Evolutionary conservation across 2,888 invertebrate genomes (phyloP), one percentile per base, ranked within the genome.

Genomic region (Lasioglossum calceatum): DNA sequence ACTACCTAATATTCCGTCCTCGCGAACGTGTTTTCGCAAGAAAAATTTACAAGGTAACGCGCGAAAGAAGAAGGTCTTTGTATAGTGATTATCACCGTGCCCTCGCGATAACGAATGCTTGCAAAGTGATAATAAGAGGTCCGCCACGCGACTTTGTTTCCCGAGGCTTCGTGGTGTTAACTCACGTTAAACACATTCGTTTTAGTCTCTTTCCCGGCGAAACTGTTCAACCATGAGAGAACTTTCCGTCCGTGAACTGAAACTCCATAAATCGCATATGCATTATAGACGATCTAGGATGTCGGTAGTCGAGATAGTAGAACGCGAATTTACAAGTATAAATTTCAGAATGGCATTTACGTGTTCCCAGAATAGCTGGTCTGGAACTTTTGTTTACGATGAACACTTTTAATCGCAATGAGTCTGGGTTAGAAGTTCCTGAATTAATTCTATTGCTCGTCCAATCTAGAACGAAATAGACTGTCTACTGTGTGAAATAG

Each of bases 71-170:
- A 50, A 12, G 39, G 32, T 42, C 58, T 81, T 71, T 78, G 72
- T 47, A 5, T 36, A 71, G 42, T 23, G 23, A 58, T 82, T 42
- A 50, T 19, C 64, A 36, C 2, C 5, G 19, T 50, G 77, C 14
- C 12, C 19, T 32, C 8, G 64, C 64, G 88, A 88, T 89, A 90
- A 90, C 44, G n/a, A n/a, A 8, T 82, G 82, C 64, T 88, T 84
- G 54, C 67, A 39, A 74, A 82, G 75, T 50, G 88, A 83, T 90
- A 90, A 88, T 79, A 36, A n/a, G 74, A 58, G 44, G 50, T 74
- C 27, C 19, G 79, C 79, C 87, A 85, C 86, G 85, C 85, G 85
- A 82, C 82, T 84, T 64, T 81, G 80, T 84, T 86, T 85, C 80
- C 67, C 72, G 42, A 85, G 67, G 64, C 75, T 36, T 39, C 61